Conservation (phyloP, 2,888 invertebrate genomes). For the Girardia tigrina region DNA sequence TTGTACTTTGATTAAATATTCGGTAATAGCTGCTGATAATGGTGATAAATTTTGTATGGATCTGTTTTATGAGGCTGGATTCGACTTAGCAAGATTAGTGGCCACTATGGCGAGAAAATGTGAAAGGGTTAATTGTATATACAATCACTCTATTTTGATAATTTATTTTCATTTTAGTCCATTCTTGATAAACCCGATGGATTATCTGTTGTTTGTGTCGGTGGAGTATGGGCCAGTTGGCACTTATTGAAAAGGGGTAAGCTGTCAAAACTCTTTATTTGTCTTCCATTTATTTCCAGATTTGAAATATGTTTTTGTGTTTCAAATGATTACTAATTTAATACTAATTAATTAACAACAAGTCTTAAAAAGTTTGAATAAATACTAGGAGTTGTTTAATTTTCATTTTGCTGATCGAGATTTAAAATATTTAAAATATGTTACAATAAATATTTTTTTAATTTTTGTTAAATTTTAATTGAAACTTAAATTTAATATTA, state of each 20-base stretch:
- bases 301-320: no score
- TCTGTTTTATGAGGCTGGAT: slow-evolving; percentile 62
- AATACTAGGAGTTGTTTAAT: no score
- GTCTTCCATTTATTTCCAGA: no score
- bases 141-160: slow-evolving; percentile 14
- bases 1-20: background rate
- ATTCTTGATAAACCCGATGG: slow-evolving; percentile 55
- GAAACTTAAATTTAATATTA: no score
- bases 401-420: no score
- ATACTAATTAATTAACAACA: no score
- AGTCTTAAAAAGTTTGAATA: no score
- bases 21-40: slow-evolving; percentile 46
- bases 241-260: slow-evolving; percentile 60
- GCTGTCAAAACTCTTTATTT: no score
- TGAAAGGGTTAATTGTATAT: background rate
- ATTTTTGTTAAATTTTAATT: no score
- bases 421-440: no score
- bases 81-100: slow-evolving; percentile 59
- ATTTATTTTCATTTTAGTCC: slow-evolving; percentile 45
- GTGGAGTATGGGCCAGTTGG: slow-evolving; percentile 90
- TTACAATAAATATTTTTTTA: no score
- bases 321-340: no score
- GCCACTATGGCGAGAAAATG: slow-evolving; percentile 51
- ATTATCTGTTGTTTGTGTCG: slow-evolving; percentile 71
- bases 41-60: slow-evolving; percentile 63